Percentiles rank a stretch among this genome's conserved stretches.
Conservation (phyloP, 1,140 invertebrate species). For the Hycleus phaleratus region DNA sequence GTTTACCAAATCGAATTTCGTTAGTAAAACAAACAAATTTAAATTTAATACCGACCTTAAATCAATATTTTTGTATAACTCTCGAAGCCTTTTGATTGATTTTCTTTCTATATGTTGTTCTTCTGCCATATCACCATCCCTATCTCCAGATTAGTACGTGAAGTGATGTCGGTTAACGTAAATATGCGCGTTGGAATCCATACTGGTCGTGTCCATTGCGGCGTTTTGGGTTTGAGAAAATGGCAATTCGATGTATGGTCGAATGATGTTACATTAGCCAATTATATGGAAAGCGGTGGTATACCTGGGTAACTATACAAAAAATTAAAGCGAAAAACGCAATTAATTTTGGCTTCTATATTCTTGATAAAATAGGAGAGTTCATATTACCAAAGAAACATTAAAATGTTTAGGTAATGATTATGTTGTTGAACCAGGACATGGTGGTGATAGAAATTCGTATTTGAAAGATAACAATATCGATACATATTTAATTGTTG, state of each 20-base stretch:
- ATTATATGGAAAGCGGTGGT: constrained; percentile 94
- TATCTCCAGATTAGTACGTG: constrained; percentile 63
- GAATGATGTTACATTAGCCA: constrained; percentile 91
- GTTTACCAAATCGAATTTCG: too few relatives aligned
- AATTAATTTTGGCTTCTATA: constrained; percentile 16
- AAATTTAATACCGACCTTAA: too few relatives aligned
- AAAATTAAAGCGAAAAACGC: not conserved
- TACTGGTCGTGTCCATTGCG: constrained; percentile 87
- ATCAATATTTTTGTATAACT: too few relatives aligned
- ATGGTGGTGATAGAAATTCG: constrained; percentile 72
- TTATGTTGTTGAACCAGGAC: constrained; percentile 84
- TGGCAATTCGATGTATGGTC: constrained; percentile 95
- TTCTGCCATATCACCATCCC: too few relatives aligned
- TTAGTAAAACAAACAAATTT: too few relatives aligned
- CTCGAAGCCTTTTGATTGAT: too few relatives aligned
- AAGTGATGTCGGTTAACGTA: constrained; percentile 83
- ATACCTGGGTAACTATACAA: constrained; percentile 69
- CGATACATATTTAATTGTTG: constrained; percentile 85
- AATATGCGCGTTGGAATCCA: constrained; percentile 96
- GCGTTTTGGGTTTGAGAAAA: constrained; percentile 83
- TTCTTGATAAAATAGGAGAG: constrained; percentile 52
- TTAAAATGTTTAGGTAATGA: constrained; percentile 74
- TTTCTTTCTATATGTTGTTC: too few relatives aligned
- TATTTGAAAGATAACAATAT: constrained; percentile 90
- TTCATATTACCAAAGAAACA: constrained; percentile 93